These are phyloP conservation scores for Listronotus oregonensis DNA, from an alignment of 1,140 invertebrate genomes.

Conservation along the genomic window DNA sequence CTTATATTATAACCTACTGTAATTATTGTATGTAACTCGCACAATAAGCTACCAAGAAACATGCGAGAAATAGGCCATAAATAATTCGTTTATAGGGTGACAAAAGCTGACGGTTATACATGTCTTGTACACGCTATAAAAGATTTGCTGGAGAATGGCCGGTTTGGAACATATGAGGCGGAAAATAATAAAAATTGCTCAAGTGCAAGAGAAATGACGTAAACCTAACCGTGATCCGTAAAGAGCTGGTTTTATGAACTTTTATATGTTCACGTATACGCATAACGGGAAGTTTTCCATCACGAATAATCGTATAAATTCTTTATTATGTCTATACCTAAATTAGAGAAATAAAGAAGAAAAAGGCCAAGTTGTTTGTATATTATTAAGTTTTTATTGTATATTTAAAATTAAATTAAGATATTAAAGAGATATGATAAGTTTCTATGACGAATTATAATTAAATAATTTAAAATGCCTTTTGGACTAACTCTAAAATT, in stretches of 20 bases:
- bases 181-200: slow-evolving; percentile 32
- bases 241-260: slow-evolving; percentile 32
- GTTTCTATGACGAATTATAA: too few species aligned
- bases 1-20: too few species aligned
- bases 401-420: too few species aligned
- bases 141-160: slow-evolving; percentile 13
- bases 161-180: slow-evolving; percentile 23
- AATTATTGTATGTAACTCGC: too few species aligned
- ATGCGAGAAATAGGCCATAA: slow-evolving; percentile 1
- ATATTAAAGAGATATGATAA: too few species aligned
- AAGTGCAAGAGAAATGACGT: slow-evolving; percentile 27
- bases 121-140: slow-evolving; percentile 4
- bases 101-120: slow-evolving; percentile 14
- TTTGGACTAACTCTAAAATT: too few species aligned
- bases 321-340: too few species aligned
- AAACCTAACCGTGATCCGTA: slow-evolving; percentile 28
- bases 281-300: neutral
- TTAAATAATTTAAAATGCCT: too few species aligned
- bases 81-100: slow-evolving; percentile 21
- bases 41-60: too few species aligned
- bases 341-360: too few species aligned
- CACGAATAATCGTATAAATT: neutral
- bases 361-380: too few species aligned
- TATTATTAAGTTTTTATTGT: too few species aligned
- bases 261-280: slow-evolving; percentile 26